Evolutionary conservation across 1,140 invertebrate species (phyloP), one percentile per base, ranked within the genome.

Genomic region (Drosophila subobscura): DNA sequence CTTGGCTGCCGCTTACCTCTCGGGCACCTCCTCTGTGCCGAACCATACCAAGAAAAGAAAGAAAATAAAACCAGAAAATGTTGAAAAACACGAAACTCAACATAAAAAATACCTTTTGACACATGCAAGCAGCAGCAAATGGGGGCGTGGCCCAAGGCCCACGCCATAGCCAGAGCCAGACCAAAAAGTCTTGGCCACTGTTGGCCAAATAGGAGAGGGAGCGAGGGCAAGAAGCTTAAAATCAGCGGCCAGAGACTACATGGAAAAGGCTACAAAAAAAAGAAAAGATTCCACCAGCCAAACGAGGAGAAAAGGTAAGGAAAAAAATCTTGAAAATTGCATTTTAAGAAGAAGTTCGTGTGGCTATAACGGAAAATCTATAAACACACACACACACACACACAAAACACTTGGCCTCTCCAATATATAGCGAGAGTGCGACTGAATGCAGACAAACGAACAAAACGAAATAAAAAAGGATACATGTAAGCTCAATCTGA

Each of bases 41-140:
- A 58, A 37, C 37, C 50, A 74, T 67, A 45, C 44, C 46, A 50
- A 72, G 60, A 37, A 60, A 63, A 47, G 8, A 33, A 33, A 3
- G 29, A 70, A 84, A 85, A 84, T 83, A 83, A 83, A 83, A 83
- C 47, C 59, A 47, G 72, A 85, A 78, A 85, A 85, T 80, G 77
- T 78, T 72, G 77, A 64, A 79, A 81, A 85, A 86, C 81, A 86
- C 83, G 83, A 86, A 86, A 70, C 83, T 75, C 72, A 88, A 88
- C 79, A 79, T 79, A 88, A 89, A 88, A 68, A 88, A 88, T 88
- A 88, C 83, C 83, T 88, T 88, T 88, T 88, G 83, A 89, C 84
- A 88, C 83, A 88, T 88, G 83, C 84, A 89, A 83, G 83, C 75
- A 45, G 40, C 63, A 29, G 58, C 53, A 55, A 79, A 73, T 46